Base-by-base conservation (phyloP, 2,797 vertebrate genomes). In the Platyrinchus mystaceus region DNA sequence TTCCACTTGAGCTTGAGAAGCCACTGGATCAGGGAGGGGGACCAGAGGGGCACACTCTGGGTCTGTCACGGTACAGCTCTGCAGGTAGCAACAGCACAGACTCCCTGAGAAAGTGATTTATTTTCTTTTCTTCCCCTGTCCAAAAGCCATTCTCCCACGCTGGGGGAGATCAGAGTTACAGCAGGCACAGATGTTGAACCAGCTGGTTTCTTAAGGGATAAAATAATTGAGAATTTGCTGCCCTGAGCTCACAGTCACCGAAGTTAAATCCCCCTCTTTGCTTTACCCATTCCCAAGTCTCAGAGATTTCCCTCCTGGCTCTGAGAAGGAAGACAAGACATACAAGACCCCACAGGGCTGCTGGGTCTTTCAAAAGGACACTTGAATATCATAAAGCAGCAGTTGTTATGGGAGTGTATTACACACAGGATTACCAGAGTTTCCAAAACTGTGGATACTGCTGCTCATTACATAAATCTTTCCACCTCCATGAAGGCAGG, bases 31-130 rank as follows among this genome's bases (percentile, higher is more conserved):
- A 5, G 43, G 37, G 27, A 50, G 5, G 9, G 28, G 43, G 22
- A 28, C 15, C 1, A 2, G 44, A 34, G 15, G 32, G 34, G 4
- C 14, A 30, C 2, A 0, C 3, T 22, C 7, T 1, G 7, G 14
- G 28, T 17, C 27, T 73, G 84, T 41, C 59, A 39, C 43, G 0
- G 0, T 32, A 24, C 11, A 46, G 39, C 50, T 64, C 19, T 59
- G 52, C 46, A 59, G 68, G 36, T 60, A 39, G 32, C 10, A 43
- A 3, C 23, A 14, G 27, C n/a, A 63, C 30, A 28, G 41, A 9
- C 21, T 68, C n/a, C 9, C 37, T 3, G 1, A 21, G 24, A 52
- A 74, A 81, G 12, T 3, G 7, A 28, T 43, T 64, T 23, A 18
- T 77, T 83, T 76, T 44, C 17, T 34, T 58, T 43, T 34, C 58